These are phyloP conservation scores for Osmoderma eremita DNA, from an alignment of 2,888 invertebrate genomes.

Conservation along the genomic window DNA sequence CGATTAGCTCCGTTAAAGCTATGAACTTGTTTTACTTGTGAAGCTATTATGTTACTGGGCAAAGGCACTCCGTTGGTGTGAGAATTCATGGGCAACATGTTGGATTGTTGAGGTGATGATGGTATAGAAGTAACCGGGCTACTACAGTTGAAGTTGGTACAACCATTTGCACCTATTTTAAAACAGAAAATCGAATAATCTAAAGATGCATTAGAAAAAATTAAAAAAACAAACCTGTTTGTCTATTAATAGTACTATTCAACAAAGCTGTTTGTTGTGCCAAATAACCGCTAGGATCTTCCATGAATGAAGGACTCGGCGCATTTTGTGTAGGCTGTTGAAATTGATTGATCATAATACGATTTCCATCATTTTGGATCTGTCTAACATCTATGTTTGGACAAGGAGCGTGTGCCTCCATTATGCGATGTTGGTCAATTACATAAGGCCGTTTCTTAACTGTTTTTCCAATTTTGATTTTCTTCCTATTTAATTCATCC, in stretches of 20 bases:
- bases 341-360: slow-evolving; percentile 56
- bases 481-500: slow-evolving; percentile 70
- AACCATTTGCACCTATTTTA: slow-evolving; percentile 55
- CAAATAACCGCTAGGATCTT: slow-evolving; percentile 90
- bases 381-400: slow-evolving; percentile 71
- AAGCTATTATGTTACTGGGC: slow-evolving; percentile 60
- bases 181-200: slow-evolving; percentile 19
- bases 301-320: slow-evolving; percentile 83
- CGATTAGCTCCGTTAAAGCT: slow-evolving; percentile 49
- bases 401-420: slow-evolving; percentile 62
- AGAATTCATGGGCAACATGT: slow-evolving; percentile 53
- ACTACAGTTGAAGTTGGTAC: slow-evolving; percentile 57
- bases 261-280: slow-evolving; percentile 90
- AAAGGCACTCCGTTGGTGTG: slow-evolving; percentile 62
- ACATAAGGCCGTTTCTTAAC: slow-evolving; percentile 68
- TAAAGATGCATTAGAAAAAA: slow-evolving; percentile 4
- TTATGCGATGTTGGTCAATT: slow-evolving; percentile 58
- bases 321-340: slow-evolving; percentile 55
- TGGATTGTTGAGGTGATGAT: slow-evolving; percentile 52
- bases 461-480: slow-evolving; percentile 66
- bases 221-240: slow-evolving; percentile 59
- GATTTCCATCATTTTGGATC: slow-evolving; percentile 61
- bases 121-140: slow-evolving; percentile 56
- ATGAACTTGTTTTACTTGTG: slow-evolving; percentile 54
- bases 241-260: slow-evolving; percentile 82